A percentile compares a stretch with the other conserved stretches of the same genome.
These are phyloP conservation scores for Aphodius sticticus DNA, from an alignment of 2,888 invertebrate genomes.

Conservation along the genomic window DNA sequence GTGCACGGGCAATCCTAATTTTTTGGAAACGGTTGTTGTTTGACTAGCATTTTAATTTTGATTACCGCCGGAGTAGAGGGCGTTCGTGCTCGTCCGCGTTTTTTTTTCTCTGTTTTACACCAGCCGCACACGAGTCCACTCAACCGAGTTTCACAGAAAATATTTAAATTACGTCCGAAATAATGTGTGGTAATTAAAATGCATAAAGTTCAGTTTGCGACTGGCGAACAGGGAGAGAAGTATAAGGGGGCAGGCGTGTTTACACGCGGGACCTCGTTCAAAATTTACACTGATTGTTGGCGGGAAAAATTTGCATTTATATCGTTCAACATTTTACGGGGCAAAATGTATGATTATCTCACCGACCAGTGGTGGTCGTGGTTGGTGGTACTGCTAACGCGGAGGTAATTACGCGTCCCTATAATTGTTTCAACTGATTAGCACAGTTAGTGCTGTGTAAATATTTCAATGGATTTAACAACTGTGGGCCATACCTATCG, in stretches of 20 bases:
- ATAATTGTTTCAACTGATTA: slow-evolving; percentile 4
- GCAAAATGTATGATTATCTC: slow-evolving; percentile 4
- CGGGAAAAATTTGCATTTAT: slow-evolving; percentile 19
- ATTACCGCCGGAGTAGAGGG: slow-evolving; percentile 18
- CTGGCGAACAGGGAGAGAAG: not conserved
- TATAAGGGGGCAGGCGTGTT: not conserved
- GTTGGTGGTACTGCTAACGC: not conserved
- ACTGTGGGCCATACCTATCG: not conserved
- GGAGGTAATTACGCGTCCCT: not conserved
- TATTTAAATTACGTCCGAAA: slow-evolving; percentile 19
- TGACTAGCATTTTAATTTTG: slow-evolving; percentile 33
- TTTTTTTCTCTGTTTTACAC: slow-evolving; percentile 13
- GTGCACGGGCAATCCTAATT: slow-evolving; percentile 30
- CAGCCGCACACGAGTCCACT: not conserved
- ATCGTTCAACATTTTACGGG: not conserved
- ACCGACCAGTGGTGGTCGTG: not conserved
- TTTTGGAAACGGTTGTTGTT: slow-evolving; percentile 25
- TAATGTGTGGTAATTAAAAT: slow-evolving; percentile 21
- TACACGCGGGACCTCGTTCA: slow-evolving; percentile 15
- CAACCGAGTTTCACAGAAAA: slow-evolving; percentile 6
- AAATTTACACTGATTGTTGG: slow-evolving; percentile 21
- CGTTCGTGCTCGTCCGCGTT: not conserved
- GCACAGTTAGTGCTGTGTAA: not conserved
- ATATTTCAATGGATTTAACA: not conserved
- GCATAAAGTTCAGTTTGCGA: slow-evolving; percentile 17